Evolutionary conservation across 2,888 invertebrate species (phyloP).

Genomic region (Callyntrura guangdongensis): DNA sequence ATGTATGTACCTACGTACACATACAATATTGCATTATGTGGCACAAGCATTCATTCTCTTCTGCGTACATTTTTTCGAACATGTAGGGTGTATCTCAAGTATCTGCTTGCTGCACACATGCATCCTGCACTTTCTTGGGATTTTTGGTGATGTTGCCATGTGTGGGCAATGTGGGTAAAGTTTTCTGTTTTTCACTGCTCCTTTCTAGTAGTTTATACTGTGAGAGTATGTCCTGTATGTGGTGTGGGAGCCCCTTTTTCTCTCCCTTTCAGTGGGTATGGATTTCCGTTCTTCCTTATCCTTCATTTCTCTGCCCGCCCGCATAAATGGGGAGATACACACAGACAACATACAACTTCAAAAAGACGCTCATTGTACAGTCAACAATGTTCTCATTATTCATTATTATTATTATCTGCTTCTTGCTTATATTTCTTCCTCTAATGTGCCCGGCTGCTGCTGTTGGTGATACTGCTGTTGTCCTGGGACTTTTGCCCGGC

Average conservation of each 20-base stretch:
- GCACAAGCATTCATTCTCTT: background rate
- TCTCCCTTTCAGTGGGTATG: background rate
- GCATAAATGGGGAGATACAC: background rate
- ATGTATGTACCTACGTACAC: background rate
- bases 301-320: constrained; percentile 1
- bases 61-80: background rate
- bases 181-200: background rate
- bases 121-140: constrained; percentile 42
- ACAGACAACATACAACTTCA: background rate
- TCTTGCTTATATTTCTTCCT: background rate
- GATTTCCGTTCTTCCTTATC: constrained; percentile 41
- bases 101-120: background rate
- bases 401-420: constrained; percentile 9
- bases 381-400: constrained; percentile 71
- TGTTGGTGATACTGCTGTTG: constrained; percentile 36
- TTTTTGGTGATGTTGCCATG: constrained; percentile 47
- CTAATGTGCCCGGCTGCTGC: background rate
- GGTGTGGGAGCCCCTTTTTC: background rate
- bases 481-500: constrained; percentile 58
- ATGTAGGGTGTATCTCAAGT: too few relatives aligned
- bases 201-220: background rate
- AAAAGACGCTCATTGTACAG: constrained; percentile 53
- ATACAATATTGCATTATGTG: background rate
- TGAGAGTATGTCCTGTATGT: background rate
- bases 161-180: constrained; percentile 41